Evolutionary conservation across 2,797 vertebrate species (phyloP).

Genomic region (Chelon labrosus): DNA sequence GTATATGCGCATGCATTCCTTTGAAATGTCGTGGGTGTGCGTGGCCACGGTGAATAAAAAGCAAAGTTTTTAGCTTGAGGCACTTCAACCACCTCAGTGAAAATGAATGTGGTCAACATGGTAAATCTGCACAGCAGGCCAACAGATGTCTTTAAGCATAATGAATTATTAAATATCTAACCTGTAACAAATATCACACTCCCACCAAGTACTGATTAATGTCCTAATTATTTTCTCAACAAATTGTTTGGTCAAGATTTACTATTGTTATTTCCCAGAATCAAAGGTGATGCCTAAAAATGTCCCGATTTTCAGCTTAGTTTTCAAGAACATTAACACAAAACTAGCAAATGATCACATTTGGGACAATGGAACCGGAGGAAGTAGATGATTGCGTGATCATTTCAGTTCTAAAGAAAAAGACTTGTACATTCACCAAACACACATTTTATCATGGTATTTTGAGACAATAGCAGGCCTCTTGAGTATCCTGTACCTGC

Average conservation of each 20-base stretch:
- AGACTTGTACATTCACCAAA: background rate
- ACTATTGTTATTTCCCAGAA: too few species aligned
- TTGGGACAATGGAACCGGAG: too few species aligned
- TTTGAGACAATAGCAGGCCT: background rate
- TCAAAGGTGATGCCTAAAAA: too few species aligned
- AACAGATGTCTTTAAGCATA: conserved; percentile 1
- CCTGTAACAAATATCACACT: conserved; percentile 1
- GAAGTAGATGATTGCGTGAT: too few species aligned
- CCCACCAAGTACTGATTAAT: background rate
- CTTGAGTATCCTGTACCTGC: background rate
- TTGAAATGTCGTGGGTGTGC: conserved; percentile 17
- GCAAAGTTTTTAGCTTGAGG: conserved; percentile 12
- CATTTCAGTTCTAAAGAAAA: too few species aligned
- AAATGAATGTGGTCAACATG: conserved; percentile 8
- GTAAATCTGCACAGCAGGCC: conserved; percentile 27
- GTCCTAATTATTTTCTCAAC: background rate
- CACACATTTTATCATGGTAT: background rate
- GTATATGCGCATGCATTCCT: conserved; percentile 17
- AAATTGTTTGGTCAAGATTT: background rate
- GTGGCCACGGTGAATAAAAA: conserved; percentile 10
- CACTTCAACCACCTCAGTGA: background rate
- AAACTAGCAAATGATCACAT: too few species aligned
- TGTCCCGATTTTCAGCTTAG: too few species aligned
- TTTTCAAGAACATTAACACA: too few species aligned
- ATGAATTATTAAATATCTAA: conserved; percentile 3